Base-by-base conservation (phyloP, 2,888 invertebrate species). In the Gymnosoma rotundatum region DNA sequence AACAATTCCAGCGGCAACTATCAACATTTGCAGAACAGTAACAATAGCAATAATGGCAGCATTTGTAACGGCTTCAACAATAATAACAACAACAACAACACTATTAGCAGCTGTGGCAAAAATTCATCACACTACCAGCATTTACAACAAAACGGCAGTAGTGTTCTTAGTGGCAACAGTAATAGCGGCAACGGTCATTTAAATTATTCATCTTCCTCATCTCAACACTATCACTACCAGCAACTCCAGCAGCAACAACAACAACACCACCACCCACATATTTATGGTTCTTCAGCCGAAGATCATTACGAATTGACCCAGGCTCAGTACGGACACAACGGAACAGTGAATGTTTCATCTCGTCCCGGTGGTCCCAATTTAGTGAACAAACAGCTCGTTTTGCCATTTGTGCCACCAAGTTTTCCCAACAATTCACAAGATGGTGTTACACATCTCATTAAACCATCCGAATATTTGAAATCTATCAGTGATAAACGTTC, bases 331-430 rank as follows among this genome's bases (percentile, higher is more conserved):
- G 90, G 74, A 20, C 91, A 90, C 78, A 91, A 91, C 79, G 89
- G 66, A 14, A 85, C 80, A 42, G 82, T 38, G 20, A 83, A 69
- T n/a, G 87, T 85, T 16, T 87, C 88, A 25, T 75, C 88, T 45
- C 89, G 92, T 12, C 89, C 92, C 7, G 91, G 91, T 64, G 92
- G 92, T 76, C 94, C 93, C 87, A 95, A 95, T 93, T 94, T 96
- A 93, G 95, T 96, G 90, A 96, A 96, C 93, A 96, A 96, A 93
- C 97, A 97, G 92, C 94, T 97, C 91, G 97, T 95, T 88, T 93
- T 97, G 87, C 97, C 98, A 87, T 98, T 98, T 93, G 95, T 98
- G 90, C 98, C 97, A 83, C 98, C 98, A 80, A 96, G 96, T 92
- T 98, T 98, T 93, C 96, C 96, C 75, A 94, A 94, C 90, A 93